These are phyloP conservation scores for Dryas iulia DNA, from an alignment of 1,140 invertebrate species.

Conservation along the genomic window DNA sequence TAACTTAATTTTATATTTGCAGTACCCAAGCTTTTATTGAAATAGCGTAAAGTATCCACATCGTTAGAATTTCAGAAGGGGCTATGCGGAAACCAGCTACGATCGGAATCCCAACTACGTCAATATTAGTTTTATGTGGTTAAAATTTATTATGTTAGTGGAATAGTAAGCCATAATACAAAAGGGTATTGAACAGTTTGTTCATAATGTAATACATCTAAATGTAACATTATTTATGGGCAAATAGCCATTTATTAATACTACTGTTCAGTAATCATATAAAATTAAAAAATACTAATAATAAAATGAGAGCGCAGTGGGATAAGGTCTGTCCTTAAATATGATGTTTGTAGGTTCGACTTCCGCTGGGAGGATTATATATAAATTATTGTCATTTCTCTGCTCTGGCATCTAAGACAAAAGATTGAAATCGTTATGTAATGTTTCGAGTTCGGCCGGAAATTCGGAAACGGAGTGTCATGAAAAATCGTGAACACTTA, in stretches of 20 bases:
- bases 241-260: not conserved
- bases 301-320: too few species aligned
- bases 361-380: too few species aligned
- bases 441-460: too few species aligned
- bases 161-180: not conserved
- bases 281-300: not conserved
- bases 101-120: conserved; percentile 17
- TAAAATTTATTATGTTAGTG: conserved; percentile 12
- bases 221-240: not conserved
- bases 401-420: too few species aligned
- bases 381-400: too few species aligned
- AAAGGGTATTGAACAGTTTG: not conserved
- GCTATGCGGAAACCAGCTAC: not conserved
- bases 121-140: conserved; percentile 17
- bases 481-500: too few species aligned
- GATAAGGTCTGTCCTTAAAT: too few species aligned
- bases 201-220: not conserved
- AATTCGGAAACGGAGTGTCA: too few species aligned
- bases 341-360: too few species aligned
- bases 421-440: too few species aligned
- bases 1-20: not conserved
- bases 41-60: conserved; percentile 11
- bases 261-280: not conserved
- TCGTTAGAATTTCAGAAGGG: conserved; percentile 13
- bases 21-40: not conserved